Conservation (phyloP, 2,113 vertebrate species). For the Prunella fulvescens region DNA sequence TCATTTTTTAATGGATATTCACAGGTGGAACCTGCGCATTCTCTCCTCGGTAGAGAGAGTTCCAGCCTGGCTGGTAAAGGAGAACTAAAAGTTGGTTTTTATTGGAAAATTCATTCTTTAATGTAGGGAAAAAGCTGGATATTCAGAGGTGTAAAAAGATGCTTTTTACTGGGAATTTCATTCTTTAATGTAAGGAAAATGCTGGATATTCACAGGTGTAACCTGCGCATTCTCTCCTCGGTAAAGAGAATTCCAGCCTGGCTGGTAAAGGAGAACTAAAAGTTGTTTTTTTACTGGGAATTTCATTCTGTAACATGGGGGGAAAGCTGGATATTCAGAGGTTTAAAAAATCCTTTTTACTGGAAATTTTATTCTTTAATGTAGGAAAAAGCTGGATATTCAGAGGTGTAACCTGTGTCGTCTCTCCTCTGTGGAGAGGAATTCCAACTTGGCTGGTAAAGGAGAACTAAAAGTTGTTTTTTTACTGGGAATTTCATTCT, state of each 20-base stretch:
- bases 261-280: not conserved
- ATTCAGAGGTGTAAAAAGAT: not conserved
- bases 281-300: not conserved
- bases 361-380: not conserved
- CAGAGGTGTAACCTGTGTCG: too few relatives aligned
- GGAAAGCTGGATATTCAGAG: not conserved
- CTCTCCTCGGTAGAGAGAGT: not conserved
- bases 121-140: too few relatives aligned
- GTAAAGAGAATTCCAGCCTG: not conserved
- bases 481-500: not conserved
- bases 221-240: too few relatives aligned
- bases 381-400: too few relatives aligned
- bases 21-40: not conserved
- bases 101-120: too few relatives aligned
- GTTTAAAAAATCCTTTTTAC: not conserved
- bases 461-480: not conserved
- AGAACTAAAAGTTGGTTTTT: not conserved
- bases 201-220: too few relatives aligned
- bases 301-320: too few relatives aligned
- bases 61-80: not conserved
- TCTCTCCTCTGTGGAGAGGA: too few relatives aligned
- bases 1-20: not conserved
- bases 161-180: not conserved
- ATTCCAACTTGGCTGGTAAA: too few relatives aligned
- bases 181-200: not conserved